Evolutionary conservation across 2,797 vertebrate species (phyloP).

Genomic region (Ambastaia sidthimunki): DNA sequence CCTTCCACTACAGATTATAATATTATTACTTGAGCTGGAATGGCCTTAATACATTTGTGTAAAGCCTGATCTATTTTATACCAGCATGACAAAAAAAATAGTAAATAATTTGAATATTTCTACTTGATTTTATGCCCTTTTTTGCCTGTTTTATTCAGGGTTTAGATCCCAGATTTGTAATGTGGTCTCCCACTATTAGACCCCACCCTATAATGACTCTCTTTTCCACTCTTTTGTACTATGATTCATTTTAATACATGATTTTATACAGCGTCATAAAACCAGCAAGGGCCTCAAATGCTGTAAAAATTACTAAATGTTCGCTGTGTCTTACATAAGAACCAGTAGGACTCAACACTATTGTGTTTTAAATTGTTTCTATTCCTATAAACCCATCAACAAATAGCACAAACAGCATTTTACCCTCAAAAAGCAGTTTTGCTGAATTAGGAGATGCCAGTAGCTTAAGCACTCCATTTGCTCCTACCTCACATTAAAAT

Average conservation of each 20-base stretch:
- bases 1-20: too few species aligned
- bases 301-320: background rate
- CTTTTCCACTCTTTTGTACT: too few species aligned
- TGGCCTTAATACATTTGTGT: too few species aligned
- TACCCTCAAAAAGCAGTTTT: background rate
- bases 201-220: background rate
- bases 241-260: background rate
- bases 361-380: slow-evolving; percentile 4
- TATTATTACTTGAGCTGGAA: too few species aligned
- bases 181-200: background rate
- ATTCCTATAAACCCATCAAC: background rate
- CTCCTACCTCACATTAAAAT: background rate
- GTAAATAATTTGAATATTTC: too few species aligned
- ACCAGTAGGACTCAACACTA: background rate
- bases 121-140: too few species aligned
- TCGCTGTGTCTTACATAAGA: background rate
- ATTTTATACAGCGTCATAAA: background rate
- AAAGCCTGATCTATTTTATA: background rate
- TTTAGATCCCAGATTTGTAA: background rate
- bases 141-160: too few species aligned
- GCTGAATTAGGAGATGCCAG: background rate
- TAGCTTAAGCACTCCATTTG: slow-evolving; percentile 14
- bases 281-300: too few species aligned
- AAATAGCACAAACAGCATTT: slow-evolving; percentile 12
- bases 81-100: too few species aligned